These are phyloP conservation scores for Spodoptera litura DNA, from an alignment of 1,140 invertebrate genomes.

Conservation along the genomic window DNA sequence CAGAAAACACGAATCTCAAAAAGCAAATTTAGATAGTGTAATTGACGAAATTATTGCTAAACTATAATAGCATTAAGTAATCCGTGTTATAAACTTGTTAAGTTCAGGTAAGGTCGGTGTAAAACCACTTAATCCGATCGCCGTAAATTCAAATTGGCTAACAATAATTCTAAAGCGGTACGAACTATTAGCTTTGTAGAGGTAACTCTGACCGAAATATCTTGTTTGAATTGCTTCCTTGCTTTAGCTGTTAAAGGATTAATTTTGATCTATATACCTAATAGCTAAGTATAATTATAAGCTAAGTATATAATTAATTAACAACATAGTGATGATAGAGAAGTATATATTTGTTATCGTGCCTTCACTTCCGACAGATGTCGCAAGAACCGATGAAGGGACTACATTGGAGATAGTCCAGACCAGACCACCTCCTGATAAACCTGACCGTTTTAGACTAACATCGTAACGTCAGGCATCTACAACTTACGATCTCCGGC, in stretches of 20 bases:
- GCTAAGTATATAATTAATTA: too few relatives aligned
- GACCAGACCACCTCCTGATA: too few relatives aligned
- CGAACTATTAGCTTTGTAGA: background rate
- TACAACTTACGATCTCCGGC: too few relatives aligned
- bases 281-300: too few relatives aligned
- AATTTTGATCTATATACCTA: background rate
- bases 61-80: background rate
- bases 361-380: too few relatives aligned
- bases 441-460: too few relatives aligned
- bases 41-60: background rate
- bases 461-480: too few relatives aligned
- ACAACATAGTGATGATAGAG: too few relatives aligned
- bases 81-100: conserved; percentile 9
- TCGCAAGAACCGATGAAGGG: too few relatives aligned
- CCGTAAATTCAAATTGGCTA: conserved; percentile 38
- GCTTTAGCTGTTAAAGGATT: background rate
- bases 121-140: conserved; percentile 5
- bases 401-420: too few relatives aligned
- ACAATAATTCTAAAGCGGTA: conserved; percentile 33
- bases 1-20: too few relatives aligned
- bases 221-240: background rate
- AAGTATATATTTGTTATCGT: too few relatives aligned
- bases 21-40: background rate
- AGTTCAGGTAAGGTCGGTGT: conserved; percentile 8
- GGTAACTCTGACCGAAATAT: background rate